Conservation (phyloP, 2,888 invertebrate genomes). For the Lasius fuliginosus region DNA sequence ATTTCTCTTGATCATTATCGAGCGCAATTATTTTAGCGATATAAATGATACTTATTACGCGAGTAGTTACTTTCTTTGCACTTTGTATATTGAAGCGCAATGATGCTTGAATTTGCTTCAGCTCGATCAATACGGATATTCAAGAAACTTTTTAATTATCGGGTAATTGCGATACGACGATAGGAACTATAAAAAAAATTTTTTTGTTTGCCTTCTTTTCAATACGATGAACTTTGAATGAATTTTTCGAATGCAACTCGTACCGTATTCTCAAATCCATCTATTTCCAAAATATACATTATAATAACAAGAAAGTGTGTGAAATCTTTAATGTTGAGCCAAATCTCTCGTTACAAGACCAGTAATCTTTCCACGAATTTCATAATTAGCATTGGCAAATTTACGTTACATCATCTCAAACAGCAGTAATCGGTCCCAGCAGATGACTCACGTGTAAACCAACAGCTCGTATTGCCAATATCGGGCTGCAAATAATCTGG, state of each 20-base stretch:
- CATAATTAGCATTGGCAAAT: constrained; percentile 26
- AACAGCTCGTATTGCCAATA: constrained; percentile 89
- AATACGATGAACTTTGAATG: constrained; percentile 19
- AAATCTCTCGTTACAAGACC: neutral
- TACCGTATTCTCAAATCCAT: neutral
- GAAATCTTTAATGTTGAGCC: neutral
- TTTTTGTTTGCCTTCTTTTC: constrained; percentile 16
- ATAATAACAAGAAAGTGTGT: neutral
- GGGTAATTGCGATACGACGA: constrained; percentile 38
- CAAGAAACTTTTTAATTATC: constrained; percentile 51
- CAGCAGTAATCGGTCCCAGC: constrained; percentile 39
- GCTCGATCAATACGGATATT: constrained; percentile 21
- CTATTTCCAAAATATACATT: neutral
- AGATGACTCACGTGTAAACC: constrained; percentile 88
- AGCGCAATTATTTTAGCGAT: constrained; percentile 24
- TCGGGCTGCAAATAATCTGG: constrained; percentile 87
- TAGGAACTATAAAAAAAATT: constrained; percentile 9
- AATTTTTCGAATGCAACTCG: constrained; percentile 16
- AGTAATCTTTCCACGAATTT: neutral
- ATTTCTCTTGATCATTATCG: constrained; percentile 10
- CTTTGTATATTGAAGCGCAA: constrained; percentile 35
- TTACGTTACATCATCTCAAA: constrained; percentile 29
- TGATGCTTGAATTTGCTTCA: constrained; percentile 36
- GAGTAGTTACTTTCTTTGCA: constrained; percentile 18
- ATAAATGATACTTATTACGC: constrained; percentile 41